Conservation (phyloP, 2,113 vertebrate species). For the Phoxinus phoxinus region DNA sequence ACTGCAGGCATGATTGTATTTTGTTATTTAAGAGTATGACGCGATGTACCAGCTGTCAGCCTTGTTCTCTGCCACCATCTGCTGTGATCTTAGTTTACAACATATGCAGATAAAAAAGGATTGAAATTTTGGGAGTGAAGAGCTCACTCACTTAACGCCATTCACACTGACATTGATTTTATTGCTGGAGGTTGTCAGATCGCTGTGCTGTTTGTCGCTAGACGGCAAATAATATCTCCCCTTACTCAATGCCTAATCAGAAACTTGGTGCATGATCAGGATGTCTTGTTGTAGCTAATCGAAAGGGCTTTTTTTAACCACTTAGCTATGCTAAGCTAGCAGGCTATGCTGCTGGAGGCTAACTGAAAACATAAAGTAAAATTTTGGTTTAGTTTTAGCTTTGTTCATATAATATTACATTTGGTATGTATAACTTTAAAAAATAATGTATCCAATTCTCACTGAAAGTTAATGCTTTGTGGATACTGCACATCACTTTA, state of each 20-base stretch:
- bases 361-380: neutral
- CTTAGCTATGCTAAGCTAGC: neutral
- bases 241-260: neutral
- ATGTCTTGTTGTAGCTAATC: neutral
- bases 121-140: neutral
- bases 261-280: neutral
- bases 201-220: neutral
- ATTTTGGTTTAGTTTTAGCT: no score
- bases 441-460: neutral
- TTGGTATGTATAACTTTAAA: no score
- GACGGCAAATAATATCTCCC: neutral
- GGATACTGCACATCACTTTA: neutral
- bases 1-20: neutral
- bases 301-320: neutral
- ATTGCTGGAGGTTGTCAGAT: neutral
- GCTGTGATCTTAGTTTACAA: constrained; percentile 41
- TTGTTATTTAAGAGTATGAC: constrained; percentile 28
- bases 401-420: no score
- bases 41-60: constrained; percentile 36
- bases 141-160: neutral
- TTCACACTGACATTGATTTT: neutral
- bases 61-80: constrained; percentile 33
- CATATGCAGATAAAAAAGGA: constrained; percentile 13
- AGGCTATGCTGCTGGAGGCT: neutral
- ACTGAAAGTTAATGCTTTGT: neutral